Evolutionary conservation across 2,888 invertebrate species (phyloP), one percentile per base, ranked within the genome.

Genomic region (Diaperis boleti): DNA sequence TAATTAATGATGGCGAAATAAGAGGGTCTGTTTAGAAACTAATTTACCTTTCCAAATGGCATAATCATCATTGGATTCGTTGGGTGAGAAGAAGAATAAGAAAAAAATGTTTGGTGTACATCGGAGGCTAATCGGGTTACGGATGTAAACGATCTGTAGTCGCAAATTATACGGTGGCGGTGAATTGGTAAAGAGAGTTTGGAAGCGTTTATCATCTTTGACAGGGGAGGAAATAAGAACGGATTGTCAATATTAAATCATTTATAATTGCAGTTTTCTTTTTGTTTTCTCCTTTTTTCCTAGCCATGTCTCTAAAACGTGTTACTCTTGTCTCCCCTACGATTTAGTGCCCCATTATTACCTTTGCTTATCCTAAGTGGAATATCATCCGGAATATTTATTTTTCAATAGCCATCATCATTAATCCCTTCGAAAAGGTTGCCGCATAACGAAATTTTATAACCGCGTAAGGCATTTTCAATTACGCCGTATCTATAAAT

Each of bases 161-260:
- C 37, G 70, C 67, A 72, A 72, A 71, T 72, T 72, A 72, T 64
- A 70, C 72, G 61, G 72, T 69, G 70, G 72, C 69, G n/a, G n/a
- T 64, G 64, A 41, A 37, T 66, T 55, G 63, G 55, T 61, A 59
- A 68, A 66, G 68, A 64, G 60, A 64, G 61, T 62, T 64, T 59
- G 42, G 47, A 56, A 18, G 54, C 52, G 68, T 69, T 66, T 49
- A 70, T 70, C 70, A 70, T 67, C 47, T 59, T 18, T 70, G 70
- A 70, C 70, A 68, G n/a, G n/a, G n/a, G n/a, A n/a, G n/a, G n/a
- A n/a, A n/a, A n/a, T n/a, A n/a, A n/a, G n/a, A n/a, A n/a, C n/a
- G n/a, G n/a, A n/a, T n/a, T n/a, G n/a, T n/a, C n/a, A n/a, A n/a
- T n/a, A n/a, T n/a, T n/a, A n/a, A n/a, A n/a, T n/a, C n/a, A n/a